Conservation (phyloP, 2,888 invertebrate genomes). For the Phasia obesa region DNA sequence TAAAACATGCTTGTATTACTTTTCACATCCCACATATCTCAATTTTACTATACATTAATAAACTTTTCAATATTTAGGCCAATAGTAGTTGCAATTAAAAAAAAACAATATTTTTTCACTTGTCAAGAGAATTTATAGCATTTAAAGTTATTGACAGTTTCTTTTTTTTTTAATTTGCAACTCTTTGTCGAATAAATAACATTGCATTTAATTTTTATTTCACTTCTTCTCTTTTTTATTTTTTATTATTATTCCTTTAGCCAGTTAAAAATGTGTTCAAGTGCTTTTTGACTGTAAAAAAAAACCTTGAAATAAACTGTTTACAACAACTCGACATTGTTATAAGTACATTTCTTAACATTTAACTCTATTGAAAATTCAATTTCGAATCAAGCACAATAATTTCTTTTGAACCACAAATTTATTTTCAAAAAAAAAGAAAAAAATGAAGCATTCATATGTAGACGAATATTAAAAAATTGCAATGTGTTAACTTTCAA, state of each 20-base stretch:
- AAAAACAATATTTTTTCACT: neutral
- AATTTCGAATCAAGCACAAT: conserved; percentile 58
- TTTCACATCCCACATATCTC: no score
- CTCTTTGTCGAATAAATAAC: conserved; percentile 3
- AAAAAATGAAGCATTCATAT: neutral
- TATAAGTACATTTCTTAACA: conserved; percentile 28
- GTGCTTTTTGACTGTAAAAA: conserved; percentile 34
- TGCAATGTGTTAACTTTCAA: conserved; percentile 66
- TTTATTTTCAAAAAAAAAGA: conserved; percentile 20
- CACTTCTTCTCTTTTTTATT: conserved; percentile 7
- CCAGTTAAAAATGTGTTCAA: conserved; percentile 24
- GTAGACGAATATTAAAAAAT: conserved; percentile 7
- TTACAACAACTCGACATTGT: conserved; percentile 33
- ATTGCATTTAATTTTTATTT: conserved; percentile 24
- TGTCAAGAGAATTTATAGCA: conserved; percentile 35
- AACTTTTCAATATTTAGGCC: no score
- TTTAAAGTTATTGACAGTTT: conserved; percentile 47
- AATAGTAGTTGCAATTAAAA: no score
- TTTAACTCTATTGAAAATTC: conserved; percentile 50
- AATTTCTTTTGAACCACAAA: conserved; percentile 64
- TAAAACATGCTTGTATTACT: no score
- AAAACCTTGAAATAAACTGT: conserved; percentile 1
- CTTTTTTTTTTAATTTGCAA: neutral
- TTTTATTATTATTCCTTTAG: neutral
- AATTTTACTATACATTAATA: no score